Conservation (phyloP, 2,888 invertebrate genomes). For the Abrostola triplasia region DNA sequence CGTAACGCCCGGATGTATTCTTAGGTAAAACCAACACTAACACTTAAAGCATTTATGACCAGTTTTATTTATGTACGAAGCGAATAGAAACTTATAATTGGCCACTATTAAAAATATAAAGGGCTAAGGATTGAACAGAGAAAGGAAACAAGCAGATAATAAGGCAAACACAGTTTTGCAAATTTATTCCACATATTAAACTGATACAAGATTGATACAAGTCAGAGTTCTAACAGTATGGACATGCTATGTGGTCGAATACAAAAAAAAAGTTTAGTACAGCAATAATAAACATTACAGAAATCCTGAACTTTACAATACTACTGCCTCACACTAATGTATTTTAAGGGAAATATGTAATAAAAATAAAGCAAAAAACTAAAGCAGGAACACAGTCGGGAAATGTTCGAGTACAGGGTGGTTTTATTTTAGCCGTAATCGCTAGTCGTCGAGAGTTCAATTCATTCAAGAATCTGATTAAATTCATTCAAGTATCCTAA, state of each 20-base stretch:
- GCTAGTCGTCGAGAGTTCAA: slow-evolving; percentile 77
- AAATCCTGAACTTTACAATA: slow-evolving; percentile 87
- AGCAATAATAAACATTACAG: slow-evolving; percentile 86
- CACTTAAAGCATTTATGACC: no score
- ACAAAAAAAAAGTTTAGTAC: slow-evolving; percentile 84
- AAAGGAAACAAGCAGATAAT: slow-evolving; percentile 80
- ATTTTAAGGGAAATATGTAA: slow-evolving; percentile 85
- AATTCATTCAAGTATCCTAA: slow-evolving; percentile 84
- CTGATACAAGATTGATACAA: slow-evolving; percentile 88
- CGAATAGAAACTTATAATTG: no score
- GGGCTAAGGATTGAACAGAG: background rate
- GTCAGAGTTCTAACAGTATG: slow-evolving; percentile 86
- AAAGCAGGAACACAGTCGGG: slow-evolving; percentile 88
- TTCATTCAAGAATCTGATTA: slow-evolving; percentile 74
- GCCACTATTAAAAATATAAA: no score
- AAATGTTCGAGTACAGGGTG: slow-evolving; percentile 86
- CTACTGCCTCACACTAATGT: slow-evolving; percentile 87
- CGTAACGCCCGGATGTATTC: no score
- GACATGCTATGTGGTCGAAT: slow-evolving; percentile 85
- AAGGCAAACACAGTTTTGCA: slow-evolving; percentile 89
- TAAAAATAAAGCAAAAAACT: slow-evolving; percentile 88
- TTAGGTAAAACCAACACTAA: no score
- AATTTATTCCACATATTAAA: slow-evolving; percentile 88
- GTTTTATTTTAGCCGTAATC: slow-evolving; percentile 85
- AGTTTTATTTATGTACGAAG: no score